A percentile compares a stretch with the other conserved stretches of the same genome.
Evolutionary conservation across 2,888 invertebrate genomes (phyloP).

Genomic region (Lumbricus terrestris): DNA sequence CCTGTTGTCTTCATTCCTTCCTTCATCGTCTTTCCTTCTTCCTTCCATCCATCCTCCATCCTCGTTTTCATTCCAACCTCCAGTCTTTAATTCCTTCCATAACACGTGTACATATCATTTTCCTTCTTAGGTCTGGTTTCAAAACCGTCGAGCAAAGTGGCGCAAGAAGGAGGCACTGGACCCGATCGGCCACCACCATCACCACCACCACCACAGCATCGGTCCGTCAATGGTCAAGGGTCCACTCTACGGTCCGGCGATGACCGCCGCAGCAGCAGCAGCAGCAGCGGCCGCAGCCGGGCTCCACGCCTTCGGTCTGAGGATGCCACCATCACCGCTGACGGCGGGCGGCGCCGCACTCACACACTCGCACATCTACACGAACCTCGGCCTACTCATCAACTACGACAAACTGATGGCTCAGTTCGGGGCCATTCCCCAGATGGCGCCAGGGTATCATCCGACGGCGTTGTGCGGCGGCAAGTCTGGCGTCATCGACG

Average conservation of each 20-base stretch:
- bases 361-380: not conserved
- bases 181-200: slow-evolving; percentile 41
- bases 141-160: slow-evolving; percentile 43
- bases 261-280: slow-evolving; percentile 19
- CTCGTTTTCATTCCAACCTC: not conserved
- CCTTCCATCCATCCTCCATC: not conserved
- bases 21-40: not conserved
- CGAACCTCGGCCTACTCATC: not conserved
- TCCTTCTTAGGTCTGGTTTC: slow-evolving; percentile 41
- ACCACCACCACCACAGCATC: not conserved
- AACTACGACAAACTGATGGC: slow-evolving; percentile 8
- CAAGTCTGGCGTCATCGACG: not conserved
- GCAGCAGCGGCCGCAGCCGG: slow-evolving; percentile 17
- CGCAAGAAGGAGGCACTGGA: slow-evolving; percentile 42
- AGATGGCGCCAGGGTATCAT: not conserved
- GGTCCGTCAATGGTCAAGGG: slow-evolving; percentile 28
- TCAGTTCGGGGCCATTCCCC: not conserved
- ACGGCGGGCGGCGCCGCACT: too few species aligned
- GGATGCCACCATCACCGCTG: not conserved
- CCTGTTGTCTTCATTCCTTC: not conserved
- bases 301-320: slow-evolving; percentile 9
- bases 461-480: not conserved
- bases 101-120: not conserved
- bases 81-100: not conserved
- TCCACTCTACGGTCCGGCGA: slow-evolving; percentile 13